phyloP scores from a whole-genome alignment of 2,113 vertebrate genomes.

The Alaudala cheleensis region DNA sequence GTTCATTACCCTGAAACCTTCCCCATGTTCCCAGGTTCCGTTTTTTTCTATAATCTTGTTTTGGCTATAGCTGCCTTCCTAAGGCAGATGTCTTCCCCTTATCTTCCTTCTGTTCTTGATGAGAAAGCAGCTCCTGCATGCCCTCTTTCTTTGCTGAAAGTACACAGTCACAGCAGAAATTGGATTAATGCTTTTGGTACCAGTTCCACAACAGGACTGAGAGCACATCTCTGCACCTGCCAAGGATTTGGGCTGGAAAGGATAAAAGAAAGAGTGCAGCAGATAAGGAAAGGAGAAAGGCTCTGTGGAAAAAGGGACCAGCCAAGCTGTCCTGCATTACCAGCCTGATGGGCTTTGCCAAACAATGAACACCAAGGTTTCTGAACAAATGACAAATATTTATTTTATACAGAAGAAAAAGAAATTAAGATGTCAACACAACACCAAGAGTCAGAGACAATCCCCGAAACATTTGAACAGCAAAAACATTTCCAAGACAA shows the following conservation, averaged over 20 bases:
- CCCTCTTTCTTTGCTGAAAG: not conserved
- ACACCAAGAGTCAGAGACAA: not conserved
- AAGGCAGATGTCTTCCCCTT: not conserved
- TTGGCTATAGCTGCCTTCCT: not conserved
- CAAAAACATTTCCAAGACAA: not conserved
- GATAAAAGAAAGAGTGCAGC: not conserved
- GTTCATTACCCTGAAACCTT: not conserved
- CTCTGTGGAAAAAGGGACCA: not conserved
- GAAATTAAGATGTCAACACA: not conserved
- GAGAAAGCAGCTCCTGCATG: not conserved
- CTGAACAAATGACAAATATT: not conserved
- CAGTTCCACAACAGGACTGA: not conserved
- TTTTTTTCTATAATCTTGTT: not conserved
- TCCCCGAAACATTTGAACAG: not conserved
- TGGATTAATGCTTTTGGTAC: not conserved
- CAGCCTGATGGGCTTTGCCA: rapidly evolving
- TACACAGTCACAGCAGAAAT: not conserved
- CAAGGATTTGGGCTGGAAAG: not conserved
- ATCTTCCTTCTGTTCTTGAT: not conserved
- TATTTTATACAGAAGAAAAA: slow-evolving; percentile 21
- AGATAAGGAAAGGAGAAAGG: not conserved
- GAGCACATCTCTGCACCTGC: not conserved
- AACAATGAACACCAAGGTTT: not conserved
- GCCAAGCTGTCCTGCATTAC: not conserved
- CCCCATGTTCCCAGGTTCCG: not conserved